phyloP scores from a whole-genome alignment of 2,888 invertebrate species.

The Drosophila merina region DNA sequence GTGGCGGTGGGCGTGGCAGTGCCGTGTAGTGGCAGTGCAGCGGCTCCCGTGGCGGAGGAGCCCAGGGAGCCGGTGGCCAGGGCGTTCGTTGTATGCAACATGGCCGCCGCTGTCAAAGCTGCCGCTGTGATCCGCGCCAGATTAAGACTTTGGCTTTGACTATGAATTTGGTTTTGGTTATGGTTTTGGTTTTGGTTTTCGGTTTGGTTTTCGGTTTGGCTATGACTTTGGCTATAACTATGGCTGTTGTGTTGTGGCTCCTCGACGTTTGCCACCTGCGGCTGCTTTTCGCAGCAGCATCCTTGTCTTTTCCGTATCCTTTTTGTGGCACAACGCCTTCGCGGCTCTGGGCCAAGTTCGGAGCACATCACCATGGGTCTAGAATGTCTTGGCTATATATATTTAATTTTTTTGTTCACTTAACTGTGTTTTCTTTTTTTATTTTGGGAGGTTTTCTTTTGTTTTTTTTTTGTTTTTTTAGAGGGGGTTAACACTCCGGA shows the following conservation, averaged over 20 bases:
- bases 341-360: conserved; percentile 50
- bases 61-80: conserved; percentile 40
- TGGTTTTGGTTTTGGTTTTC: conserved; percentile 26
- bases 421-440: conserved; percentile 10
- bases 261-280: background rate
- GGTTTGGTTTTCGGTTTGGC: conserved; percentile 34
- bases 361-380: conserved; percentile 49
- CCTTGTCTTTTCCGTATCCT: conserved; percentile 70
- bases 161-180: conserved; percentile 36
- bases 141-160: conserved; percentile 35
- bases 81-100: conserved; percentile 63
- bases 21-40: conserved; percentile 62
- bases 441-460: conserved; percentile 9
- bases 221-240: conserved; percentile 25
- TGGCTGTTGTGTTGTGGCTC: conserved; percentile 8
- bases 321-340: conserved; percentile 41
- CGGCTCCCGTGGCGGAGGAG: conserved; percentile 25
- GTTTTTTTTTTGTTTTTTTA: no score
- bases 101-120: conserved; percentile 53
- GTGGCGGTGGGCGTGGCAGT: conserved; percentile 55
- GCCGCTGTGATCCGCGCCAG: conserved; percentile 53
- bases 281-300: conserved; percentile 30
- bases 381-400: conserved; percentile 10
- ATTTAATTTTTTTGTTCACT: conserved; percentile 16
- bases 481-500: conserved; percentile 42